Base-by-base conservation (phyloP, 30 jellyfish, hydroid and myxozoan species). In the Aurelia aurita complex sp. Pacific region DNA sequence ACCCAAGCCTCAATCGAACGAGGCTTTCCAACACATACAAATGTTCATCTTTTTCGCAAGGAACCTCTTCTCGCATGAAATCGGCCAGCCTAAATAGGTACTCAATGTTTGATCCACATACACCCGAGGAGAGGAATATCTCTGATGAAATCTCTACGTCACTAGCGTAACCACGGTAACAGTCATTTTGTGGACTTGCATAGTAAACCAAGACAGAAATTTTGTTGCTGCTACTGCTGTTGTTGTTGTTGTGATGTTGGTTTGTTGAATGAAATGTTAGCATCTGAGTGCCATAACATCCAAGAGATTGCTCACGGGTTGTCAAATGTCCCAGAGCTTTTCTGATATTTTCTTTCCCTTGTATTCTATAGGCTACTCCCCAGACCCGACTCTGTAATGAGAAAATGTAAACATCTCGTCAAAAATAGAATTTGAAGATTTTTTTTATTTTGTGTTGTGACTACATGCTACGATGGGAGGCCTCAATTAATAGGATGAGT, bases 21-120 rank as follows among this genome's bases (percentile, higher is more conserved):
- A 83, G 80, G 11, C 53, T 64, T 50, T 94, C 97, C 13, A 94
- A 19, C 51, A 63, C 81, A 64, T 51, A 89, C 50, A 94, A 79
- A 74, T 94, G 98, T 6, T 77, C 91, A 68, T 94, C 98, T 14
- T 86, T 76, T 60, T 69, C 96, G 55, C 73, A 81, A 15, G 85
- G 73, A 10, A 77, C 73, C 29, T 82, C 80, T 11, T 66, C 90
- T 55, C 96, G 83, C 97, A 88, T 94, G 67, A 88, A 94, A 50
- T 94, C 97, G 9, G 97, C 89, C 11, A 94, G 82, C 2, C 96
- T 89, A 16, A 94, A 73, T 29, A 94, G 67, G 67, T 94, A 94
- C 81, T 94, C 98, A 35, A 94, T 84, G 90, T 89, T 94, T 33
- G 90, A 87, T 32, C 98, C 98, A 15, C 85, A 57, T 6, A 53